These are phyloP conservation scores for Epsilonema sp. DNA, from an alignment of 2,888 invertebrate species.

Conservation along the genomic window DNA sequence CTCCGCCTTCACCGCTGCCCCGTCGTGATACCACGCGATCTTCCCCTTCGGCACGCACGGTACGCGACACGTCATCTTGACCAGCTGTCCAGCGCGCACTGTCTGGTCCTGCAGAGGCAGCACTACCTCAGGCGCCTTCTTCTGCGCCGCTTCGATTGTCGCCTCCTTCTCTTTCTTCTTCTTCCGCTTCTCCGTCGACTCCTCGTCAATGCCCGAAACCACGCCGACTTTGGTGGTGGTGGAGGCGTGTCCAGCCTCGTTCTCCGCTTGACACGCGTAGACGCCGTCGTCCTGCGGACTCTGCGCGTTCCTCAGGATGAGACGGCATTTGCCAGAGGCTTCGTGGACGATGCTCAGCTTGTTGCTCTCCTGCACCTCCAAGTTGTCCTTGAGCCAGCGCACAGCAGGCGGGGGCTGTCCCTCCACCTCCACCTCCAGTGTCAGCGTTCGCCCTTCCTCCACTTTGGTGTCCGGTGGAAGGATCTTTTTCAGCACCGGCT, in stretches of 20 bases:
- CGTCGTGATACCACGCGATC: slow-evolving; percentile 8
- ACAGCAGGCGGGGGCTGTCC: slow-evolving; percentile 9
- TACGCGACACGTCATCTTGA: slow-evolving; percentile 8
- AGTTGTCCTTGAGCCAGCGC: slow-evolving; percentile 9
- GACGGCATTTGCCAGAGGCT: slow-evolving; percentile 18
- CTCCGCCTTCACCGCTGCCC: not conserved
- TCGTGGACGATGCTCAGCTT: slow-evolving; percentile 17
- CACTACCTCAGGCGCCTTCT: slow-evolving; percentile 5
- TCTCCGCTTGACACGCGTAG: slow-evolving; percentile 31
- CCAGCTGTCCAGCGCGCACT: slow-evolving; percentile 3
- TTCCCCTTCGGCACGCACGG: slow-evolving; percentile 4
- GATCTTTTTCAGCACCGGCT: not conserved
- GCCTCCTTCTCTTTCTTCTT: not conserved
- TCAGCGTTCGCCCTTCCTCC: slow-evolving; percentile 12
- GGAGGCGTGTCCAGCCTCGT: slow-evolving; percentile 28
- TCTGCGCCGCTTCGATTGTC: not conserved
- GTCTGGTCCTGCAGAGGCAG: slow-evolving; percentile 7
- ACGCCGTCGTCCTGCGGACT: slow-evolving; percentile 30
- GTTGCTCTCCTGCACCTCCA: slow-evolving; percentile 17
- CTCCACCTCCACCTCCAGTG: slow-evolving; percentile 11
- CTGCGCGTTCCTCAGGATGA: slow-evolving; percentile 23
- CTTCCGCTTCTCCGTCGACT: not conserved
- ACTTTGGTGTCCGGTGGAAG: not conserved
- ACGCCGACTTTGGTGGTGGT: slow-evolving; percentile 1
- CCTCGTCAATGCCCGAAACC: not conserved